Base-by-base conservation (phyloP, 2,113 vertebrate species). In the Platanista minor region DNA sequence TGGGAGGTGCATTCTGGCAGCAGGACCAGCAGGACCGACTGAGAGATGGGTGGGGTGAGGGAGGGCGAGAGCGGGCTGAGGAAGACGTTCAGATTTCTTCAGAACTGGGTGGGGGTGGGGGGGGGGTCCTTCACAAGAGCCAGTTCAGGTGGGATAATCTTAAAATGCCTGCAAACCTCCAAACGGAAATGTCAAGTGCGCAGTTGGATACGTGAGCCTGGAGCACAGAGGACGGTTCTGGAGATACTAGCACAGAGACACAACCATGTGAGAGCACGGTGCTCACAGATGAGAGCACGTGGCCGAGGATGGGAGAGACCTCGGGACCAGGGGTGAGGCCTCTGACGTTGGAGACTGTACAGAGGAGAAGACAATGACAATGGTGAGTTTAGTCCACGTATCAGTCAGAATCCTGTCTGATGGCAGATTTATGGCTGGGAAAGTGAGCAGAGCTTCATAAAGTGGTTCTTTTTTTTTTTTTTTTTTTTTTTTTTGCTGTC, bases 101-200 rank as follows among this genome's bases (percentile, higher is more conserved):
- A 78, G n/a, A 71, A 71, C 2, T 0, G 5, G n/a, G n/a, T n/a
- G n/a, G n/a, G n/a, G n/a, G n/a, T n/a, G 29, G 62, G 39, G 13
- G 25, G 18, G 62, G 46, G 14, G 25, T 71, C 27, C 69, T 61
- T 81, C 74, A 29, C 29, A 29, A 62, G 3, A 64, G 25, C 39
- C 71, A 69, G 2, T 67, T 39, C 75, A 29, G 25, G 29, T 27
- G 61, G 27, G 33, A 59, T 67, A 2, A 64, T 84, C 10, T 43
- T 62, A 33, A 15, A 39, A 57, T 31, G 41, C 43, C n/a, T 33
- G 21, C 0, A 20, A 7, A n/a, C 0, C n/a, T 36, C 39, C 86
- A 27, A 18, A 33, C 21, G 59, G 54, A 72, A 80, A 85, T 62
- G 25, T 84, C 67, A 67, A 12, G 43, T 46, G n/a, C 21, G 29